phyloP scores from a whole-genome alignment of 2,888 invertebrate species.

The Imbricaverruca yamaguchii region DNA sequence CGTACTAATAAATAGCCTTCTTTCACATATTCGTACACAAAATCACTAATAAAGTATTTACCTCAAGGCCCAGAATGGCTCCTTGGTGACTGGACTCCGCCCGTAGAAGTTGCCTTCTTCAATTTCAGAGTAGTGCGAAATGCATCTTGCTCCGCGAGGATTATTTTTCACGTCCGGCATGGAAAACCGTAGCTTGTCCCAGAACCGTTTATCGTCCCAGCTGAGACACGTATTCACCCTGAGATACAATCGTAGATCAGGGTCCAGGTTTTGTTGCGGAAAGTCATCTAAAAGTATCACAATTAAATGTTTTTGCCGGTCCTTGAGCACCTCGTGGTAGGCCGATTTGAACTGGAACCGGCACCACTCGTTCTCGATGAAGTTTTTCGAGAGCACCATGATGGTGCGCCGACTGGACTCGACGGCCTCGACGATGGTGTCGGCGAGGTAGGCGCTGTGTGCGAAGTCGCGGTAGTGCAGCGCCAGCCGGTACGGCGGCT shows the following conservation, averaged over 20 bases:
- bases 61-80: not conserved
- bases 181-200: constrained; percentile 83
- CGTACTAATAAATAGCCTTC: too few species aligned
- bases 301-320: constrained; percentile 63
- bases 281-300: constrained; percentile 76
- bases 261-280: constrained; percentile 66
- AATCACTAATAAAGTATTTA: not conserved
- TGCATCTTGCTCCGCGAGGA: not conserved
- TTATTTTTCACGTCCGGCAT: constrained; percentile 59
- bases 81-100: not conserved
- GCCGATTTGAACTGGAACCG: constrained; percentile 81
- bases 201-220: constrained; percentile 86
- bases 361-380: constrained; percentile 81
- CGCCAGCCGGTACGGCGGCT: constrained; percentile 73
- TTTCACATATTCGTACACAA: too few species aligned
- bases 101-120: not conserved
- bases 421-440: constrained; percentile 79
- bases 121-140: constrained; percentile 11
- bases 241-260: constrained; percentile 74
- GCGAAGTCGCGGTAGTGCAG: constrained; percentile 78
- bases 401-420: constrained; percentile 77
- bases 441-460: constrained; percentile 60
- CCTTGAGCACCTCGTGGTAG: constrained; percentile 72
- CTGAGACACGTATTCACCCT: constrained; percentile 68
- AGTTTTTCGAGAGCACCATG: constrained; percentile 79